Percentiles rank a stretch among this genome's conserved stretches.
These are phyloP conservation scores for Xiphophorus birchmanni DNA, from an alignment of 2,797 vertebrate genomes.

Conservation along the genomic window DNA sequence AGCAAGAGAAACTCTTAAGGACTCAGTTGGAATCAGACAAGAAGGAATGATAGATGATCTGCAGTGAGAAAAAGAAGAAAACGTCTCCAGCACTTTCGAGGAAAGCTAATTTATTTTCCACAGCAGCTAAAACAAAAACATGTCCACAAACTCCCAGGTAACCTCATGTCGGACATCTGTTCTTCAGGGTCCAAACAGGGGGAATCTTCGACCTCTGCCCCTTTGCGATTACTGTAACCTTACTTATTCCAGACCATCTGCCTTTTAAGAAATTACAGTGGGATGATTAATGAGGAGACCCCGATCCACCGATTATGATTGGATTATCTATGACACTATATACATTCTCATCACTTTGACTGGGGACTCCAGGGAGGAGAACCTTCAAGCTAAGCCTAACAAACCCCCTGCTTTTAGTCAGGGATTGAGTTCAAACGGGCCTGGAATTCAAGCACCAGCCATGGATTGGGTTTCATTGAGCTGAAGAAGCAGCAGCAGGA, in stretches of 20 bases:
- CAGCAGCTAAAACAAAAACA: conserved; percentile 23
- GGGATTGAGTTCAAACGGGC: conserved; percentile 77
- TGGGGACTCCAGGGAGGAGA: conserved; percentile 67
- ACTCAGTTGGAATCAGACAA: conserved; percentile 21
- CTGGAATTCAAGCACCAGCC: conserved; percentile 63
- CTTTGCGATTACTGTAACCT: conserved; percentile 56
- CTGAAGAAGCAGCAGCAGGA: conserved; percentile 37
- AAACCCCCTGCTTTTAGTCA: conserved; percentile 74
- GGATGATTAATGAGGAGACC: conserved; percentile 78
- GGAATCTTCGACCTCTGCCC: conserved; percentile 54
- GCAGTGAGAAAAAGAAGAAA: conserved; percentile 17
- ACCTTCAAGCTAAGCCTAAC: conserved; percentile 68
- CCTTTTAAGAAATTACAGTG: conserved; percentile 78
- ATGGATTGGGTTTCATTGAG: conserved; percentile 79
- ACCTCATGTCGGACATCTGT: conserved; percentile 26
- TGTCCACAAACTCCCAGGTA: conserved; percentile 19
- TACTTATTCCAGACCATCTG: conserved; percentile 67
- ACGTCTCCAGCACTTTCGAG: conserved; percentile 47
- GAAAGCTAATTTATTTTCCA: conserved; percentile 2
- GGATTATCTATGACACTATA: conserved; percentile 76
- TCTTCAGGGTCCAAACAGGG: conserved; percentile 30
- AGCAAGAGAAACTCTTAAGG: conserved; percentile 34
- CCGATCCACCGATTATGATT: conserved; percentile 67
- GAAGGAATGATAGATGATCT: conserved; percentile 26
- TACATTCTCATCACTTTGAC: conserved; percentile 74